Percentiles rank a stretch among this genome's conserved stretches.
These are phyloP conservation scores for Napeogenes inachia DNA, from an alignment of 2,888 invertebrate species.

Conservation along the genomic window DNA sequence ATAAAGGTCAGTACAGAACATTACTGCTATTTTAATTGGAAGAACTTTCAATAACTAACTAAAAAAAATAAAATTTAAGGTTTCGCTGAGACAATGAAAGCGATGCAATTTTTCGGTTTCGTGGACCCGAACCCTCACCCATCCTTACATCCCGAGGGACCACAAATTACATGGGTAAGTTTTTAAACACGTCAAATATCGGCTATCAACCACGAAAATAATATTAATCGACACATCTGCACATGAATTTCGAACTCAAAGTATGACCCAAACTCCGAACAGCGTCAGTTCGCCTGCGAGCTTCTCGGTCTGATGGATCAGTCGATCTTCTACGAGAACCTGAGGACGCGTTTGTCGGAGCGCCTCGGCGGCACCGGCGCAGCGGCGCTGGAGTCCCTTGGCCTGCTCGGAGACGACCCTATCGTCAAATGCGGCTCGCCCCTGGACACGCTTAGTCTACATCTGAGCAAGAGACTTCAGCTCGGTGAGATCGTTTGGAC, in stretches of 20 bases:
- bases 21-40: no score
- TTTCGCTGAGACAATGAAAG: slow-evolving; percentile 91
- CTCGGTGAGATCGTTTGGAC: slow-evolving; percentile 78
- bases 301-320: slow-evolving; percentile 88
- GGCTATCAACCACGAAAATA: no score
- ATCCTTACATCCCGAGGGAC: slow-evolving; percentile 95
- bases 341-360: slow-evolving; percentile 89
- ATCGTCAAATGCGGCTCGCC: slow-evolving; percentile 92
- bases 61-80: slow-evolving; percentile 64
- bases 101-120: slow-evolving; percentile 91
- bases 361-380: slow-evolving; percentile 84
- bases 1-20: slow-evolving; percentile 74
- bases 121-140: slow-evolving; percentile 92
- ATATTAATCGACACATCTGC: background rate
- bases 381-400: slow-evolving; percentile 90
- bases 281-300: slow-evolving; percentile 90
- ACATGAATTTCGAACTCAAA: no score
- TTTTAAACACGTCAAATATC: slow-evolving; percentile 8
- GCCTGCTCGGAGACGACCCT: slow-evolving; percentile 88
- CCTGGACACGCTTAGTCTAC: slow-evolving; percentile 94
- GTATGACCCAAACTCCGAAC: background rate
- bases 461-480: slow-evolving; percentile 87
- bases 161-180: slow-evolving; percentile 95
- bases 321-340: slow-evolving; percentile 95
- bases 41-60: background rate